phyloP scores from a whole-genome alignment of 2,797 vertebrate genomes.

The Malurus leucopterus region DNA sequence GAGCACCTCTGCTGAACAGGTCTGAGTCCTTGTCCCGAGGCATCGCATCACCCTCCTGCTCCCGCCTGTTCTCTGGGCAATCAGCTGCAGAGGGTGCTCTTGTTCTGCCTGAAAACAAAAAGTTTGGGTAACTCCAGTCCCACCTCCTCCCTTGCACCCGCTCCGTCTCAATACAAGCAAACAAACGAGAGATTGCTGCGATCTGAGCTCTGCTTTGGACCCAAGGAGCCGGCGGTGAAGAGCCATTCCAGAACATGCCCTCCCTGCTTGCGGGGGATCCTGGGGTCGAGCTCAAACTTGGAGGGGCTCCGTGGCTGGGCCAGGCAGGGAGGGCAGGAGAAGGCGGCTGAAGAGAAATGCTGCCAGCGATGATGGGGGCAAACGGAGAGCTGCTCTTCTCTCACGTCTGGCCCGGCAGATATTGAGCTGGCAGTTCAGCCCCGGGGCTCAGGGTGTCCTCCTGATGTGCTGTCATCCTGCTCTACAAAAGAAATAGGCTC shows the following conservation, averaged over 20 bases:
- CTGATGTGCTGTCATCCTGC: background rate
- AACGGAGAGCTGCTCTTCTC: background rate
- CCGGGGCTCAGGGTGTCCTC: background rate
- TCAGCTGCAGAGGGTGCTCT: constrained; percentile 56
- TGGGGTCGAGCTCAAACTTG: background rate
- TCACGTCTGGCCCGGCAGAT: background rate
- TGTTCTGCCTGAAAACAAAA: constrained; percentile 37
- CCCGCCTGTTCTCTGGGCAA: background rate
- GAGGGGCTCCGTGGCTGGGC: background rate
- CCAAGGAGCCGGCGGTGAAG: background rate
- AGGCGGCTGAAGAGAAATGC: background rate
- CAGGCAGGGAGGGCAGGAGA: background rate
- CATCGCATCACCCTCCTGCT: fast-evolving
- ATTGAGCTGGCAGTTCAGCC: background rate
- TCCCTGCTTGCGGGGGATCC: background rate
- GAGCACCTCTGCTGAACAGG: background rate
- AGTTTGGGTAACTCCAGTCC: background rate
- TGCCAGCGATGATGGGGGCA: background rate
- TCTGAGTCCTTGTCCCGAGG: background rate
- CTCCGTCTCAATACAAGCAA: background rate
- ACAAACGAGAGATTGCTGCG: background rate
- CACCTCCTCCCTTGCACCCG: background rate
- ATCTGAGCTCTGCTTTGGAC: background rate
- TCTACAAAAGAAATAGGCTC: background rate
- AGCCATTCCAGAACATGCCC: background rate